Percentiles rank a stretch among this genome's conserved stretches.
These are phyloP conservation scores for Littorina saxatilis DNA, from an alignment of 1,140 invertebrate species.

Conservation along the genomic window DNA sequence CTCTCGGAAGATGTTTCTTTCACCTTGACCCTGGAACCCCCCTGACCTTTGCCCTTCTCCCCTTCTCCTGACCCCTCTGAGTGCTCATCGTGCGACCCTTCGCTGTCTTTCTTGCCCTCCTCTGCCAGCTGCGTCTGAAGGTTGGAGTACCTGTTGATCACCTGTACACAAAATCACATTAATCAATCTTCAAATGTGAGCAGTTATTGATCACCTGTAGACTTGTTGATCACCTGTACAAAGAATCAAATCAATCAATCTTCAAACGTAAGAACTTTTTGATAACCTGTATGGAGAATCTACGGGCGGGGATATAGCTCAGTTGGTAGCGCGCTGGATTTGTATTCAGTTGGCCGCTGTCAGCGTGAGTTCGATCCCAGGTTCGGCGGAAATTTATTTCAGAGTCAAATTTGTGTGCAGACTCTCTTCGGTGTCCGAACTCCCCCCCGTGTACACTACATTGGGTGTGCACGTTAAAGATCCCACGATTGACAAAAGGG, in stretches of 20 bases:
- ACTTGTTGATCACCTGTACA: background rate
- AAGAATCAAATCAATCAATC: background rate
- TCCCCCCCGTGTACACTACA: too few relatives aligned
- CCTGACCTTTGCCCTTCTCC: background rate
- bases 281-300: background rate
- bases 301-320: background rate
- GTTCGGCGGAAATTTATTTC: too few relatives aligned
- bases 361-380: too few relatives aligned
- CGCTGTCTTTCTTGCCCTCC: constrained; percentile 18
- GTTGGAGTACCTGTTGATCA: constrained; percentile 51
- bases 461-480: too few relatives aligned
- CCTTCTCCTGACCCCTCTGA: background rate
- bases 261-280: background rate
- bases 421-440: too few relatives aligned
- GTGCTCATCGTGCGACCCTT: background rate
- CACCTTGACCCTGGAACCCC: background rate
- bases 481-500: too few relatives aligned
- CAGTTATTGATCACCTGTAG: background rate
- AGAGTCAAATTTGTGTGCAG: too few relatives aligned
- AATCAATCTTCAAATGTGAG: background rate
- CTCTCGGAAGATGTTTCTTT: background rate
- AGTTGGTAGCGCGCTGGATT: too few relatives aligned
- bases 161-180: constrained; percentile 36
- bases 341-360: too few relatives aligned
- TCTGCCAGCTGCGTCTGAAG: constrained; percentile 45